Evolutionary conservation across 2,113 vertebrate species (phyloP).

Genomic region (Pedionomus torquatus): DNA sequence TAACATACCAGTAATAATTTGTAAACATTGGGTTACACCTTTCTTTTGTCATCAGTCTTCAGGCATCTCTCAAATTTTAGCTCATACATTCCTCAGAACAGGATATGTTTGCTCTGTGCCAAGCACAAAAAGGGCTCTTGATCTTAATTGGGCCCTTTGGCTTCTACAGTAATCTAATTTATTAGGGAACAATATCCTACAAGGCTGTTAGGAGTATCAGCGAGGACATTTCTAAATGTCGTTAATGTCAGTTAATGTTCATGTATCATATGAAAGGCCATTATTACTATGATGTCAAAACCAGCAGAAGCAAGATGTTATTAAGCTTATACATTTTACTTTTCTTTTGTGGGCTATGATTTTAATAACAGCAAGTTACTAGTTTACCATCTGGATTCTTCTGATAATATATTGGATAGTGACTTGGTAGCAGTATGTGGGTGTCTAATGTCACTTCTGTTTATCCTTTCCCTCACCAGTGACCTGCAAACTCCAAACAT

Average conservation of each 20-base stretch:
- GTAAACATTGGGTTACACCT: neutral
- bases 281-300: neutral
- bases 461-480: constrained; percentile 34
- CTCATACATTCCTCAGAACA: neutral
- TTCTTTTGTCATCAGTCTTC: neutral
- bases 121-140: neutral
- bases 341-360: neutral
- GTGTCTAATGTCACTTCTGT: neutral
- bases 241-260: neutral
- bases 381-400: neutral
- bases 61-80: neutral
- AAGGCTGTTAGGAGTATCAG: neutral
- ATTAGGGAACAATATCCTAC: neutral
- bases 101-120: neutral
- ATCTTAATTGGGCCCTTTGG: neutral
- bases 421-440: neutral
- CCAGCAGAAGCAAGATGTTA: neutral
- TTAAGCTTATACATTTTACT: neutral
- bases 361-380: neutral
- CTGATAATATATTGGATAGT: neutral
- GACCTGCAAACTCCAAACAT: neutral
- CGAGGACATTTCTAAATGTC: neutral
- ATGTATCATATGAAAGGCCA: neutral
- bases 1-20: neutral
- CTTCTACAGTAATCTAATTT: neutral